A percentile compares a stretch with the other conserved stretches of the same genome.
phyloP scores from a whole-genome alignment of 2,888 invertebrate species.

The Tetropium fuscum region DNA sequence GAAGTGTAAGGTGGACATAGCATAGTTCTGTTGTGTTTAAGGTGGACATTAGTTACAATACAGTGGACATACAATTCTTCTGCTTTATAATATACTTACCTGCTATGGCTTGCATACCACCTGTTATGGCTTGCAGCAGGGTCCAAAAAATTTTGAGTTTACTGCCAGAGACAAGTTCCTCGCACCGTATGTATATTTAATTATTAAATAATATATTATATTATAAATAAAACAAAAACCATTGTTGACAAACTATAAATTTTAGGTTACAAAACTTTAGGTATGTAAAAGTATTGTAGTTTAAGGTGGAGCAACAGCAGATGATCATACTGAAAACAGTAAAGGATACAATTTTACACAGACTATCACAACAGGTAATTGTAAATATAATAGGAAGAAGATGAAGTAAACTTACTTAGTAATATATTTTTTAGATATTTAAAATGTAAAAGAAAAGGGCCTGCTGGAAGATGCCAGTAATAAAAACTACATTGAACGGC shows the following conservation, averaged over 20 bases:
- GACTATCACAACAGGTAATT: not conserved
- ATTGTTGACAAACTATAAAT: not conserved
- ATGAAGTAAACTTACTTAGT: not conserved
- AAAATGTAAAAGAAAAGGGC: not conserved
- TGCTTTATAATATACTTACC: not conserved
- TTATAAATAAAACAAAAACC: not conserved
- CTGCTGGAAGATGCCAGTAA: not conserved
- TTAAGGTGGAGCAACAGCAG: not conserved
- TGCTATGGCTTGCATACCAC: not conserved
- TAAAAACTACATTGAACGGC: not conserved
- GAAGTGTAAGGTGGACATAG: too few relatives aligned
- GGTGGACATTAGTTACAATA: not conserved
- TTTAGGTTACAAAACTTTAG: too few relatives aligned
- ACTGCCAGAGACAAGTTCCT: not conserved
- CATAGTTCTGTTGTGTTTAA: not conserved
- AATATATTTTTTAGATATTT: not conserved
- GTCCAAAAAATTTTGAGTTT: too few relatives aligned
- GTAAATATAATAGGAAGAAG: not conserved
- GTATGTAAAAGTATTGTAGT: not conserved
- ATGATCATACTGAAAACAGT: not conserved
- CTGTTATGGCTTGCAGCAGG: not conserved
- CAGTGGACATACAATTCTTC: not conserved
- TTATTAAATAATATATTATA: not conserved
- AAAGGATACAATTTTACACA: not conserved
- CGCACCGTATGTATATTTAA: not conserved